Conservation (phyloP, 2,797 vertebrate species). For the Lophura swinhoii region DNA sequence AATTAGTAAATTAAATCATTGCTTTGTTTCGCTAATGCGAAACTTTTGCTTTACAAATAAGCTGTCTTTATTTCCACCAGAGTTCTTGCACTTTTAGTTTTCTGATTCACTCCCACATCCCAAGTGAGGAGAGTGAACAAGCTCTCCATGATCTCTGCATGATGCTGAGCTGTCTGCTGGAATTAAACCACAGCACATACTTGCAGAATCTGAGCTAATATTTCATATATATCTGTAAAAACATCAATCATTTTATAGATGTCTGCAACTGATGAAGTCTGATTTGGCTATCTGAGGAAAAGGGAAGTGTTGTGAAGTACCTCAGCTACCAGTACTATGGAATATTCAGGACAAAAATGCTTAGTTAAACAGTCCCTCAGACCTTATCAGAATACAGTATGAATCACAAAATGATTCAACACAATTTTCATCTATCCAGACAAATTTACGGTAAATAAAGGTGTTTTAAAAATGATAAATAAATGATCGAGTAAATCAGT, state of each 20-base stretch:
- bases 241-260: accelerated
- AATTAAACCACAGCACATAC: background rate
- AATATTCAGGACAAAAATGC: background rate
- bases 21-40: background rate
- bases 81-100: background rate
- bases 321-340: background rate
- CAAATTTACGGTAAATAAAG: background rate
- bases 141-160: too few relatives aligned
- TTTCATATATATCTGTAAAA: background rate
- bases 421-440: background rate
- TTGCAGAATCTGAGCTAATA: background rate
- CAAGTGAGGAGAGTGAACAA: background rate
- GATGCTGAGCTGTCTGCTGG: background rate
- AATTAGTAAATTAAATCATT: too few relatives aligned
- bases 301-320: accelerated
- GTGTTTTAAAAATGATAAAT: background rate
- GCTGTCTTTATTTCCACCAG: background rate
- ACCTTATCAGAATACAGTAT: background rate
- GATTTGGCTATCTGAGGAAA: background rate
- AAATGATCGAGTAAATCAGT: background rate
- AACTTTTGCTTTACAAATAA: background rate
- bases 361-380: accelerated
- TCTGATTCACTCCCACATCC: background rate
- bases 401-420: background rate
- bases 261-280: background rate